Evolutionary conservation across 2,113 vertebrate genomes (phyloP), one percentile per base, ranked within the genome.

Genomic region (Progne subis): DNA sequence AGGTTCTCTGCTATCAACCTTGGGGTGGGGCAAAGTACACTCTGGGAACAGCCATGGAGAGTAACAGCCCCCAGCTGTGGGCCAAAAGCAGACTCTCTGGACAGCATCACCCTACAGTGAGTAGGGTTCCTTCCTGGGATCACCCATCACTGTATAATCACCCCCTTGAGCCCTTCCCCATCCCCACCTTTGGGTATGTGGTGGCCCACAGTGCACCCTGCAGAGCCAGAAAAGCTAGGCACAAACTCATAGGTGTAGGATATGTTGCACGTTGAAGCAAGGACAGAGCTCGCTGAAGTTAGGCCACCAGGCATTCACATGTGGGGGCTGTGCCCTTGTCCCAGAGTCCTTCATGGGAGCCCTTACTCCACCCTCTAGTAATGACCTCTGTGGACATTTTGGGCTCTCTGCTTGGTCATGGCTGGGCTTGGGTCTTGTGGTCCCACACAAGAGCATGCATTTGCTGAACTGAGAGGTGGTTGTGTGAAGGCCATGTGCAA

Each of bases 401-500:
- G 59, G 52, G 34, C 26, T 72, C 0, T 0, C 28, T 84, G 64
- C 78, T 72, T 65, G 29, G 25, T 55, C 28, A 1, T 23, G 11
- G 26, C 43, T 65, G 13, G 43, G 21, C 57, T 91, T 74, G 34
- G 26, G 11, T 74, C 23, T 63, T 41, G 29, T 75, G 26, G 34
- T 86, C 31, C 41, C 59, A 69, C 32, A 46, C 0, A 0, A 28
- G n/a, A 47, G 4, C 0, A 0, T 57, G 71, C 7, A 3, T 88
- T 68, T 90, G 25, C 31, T 86, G 29, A 63, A 68, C 55, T 16
- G 29, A 80, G 34, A 11, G 24, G 67, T 76, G 23, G 23, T 34
- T 76, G 34, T 5, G 1, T 46, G 34, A 72, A 49, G 71, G 24
- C 64, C 32, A 12, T 1, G 5, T 77, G 39, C 46, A 57, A 3